phyloP scores from a whole-genome alignment of 2,113 vertebrate species.

The Poeciliopsis retropinna region DNA sequence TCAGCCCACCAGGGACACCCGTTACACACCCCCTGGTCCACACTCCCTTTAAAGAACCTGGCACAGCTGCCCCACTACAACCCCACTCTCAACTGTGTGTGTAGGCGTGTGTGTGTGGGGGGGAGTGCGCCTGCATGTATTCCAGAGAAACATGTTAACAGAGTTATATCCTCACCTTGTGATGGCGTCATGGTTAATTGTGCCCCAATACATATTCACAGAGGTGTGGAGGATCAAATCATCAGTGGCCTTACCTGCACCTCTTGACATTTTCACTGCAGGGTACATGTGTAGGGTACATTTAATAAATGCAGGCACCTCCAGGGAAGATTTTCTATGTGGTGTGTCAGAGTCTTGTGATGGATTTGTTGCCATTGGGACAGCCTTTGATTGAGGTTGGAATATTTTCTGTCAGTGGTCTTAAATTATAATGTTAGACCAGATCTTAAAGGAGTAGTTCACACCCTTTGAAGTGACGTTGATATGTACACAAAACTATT shows the following conservation, averaged over 20 bases:
- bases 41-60: slow-evolving; percentile 82
- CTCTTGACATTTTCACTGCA: slow-evolving; percentile 8
- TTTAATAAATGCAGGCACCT: slow-evolving; percentile 15
- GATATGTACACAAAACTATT: slow-evolving; percentile 34
- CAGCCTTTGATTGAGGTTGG: slow-evolving; percentile 63
- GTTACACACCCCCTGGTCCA: slow-evolving; percentile 81
- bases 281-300: slow-evolving; percentile 8
- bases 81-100: slow-evolving; percentile 59
- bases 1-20: slow-evolving; percentile 84
- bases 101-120: slow-evolving; percentile 62
- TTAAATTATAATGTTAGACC: slow-evolving; percentile 43
- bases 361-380: slow-evolving; percentile 69
- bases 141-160: slow-evolving; percentile 47
- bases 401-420: slow-evolving; percentile 59
- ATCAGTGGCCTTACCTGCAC: slow-evolving; percentile 38
- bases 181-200: slow-evolving; percentile 48
- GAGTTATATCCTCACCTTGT: slow-evolving; percentile 56
- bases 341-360: slow-evolving; percentile 46
- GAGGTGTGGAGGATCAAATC: slow-evolving; percentile 27
- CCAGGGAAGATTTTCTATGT: slow-evolving; percentile 49
- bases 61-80: slow-evolving; percentile 78
- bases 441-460: slow-evolving; percentile 15
- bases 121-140: slow-evolving; percentile 58
- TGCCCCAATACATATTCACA: slow-evolving; percentile 32
- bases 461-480: slow-evolving; percentile 45